These are phyloP conservation scores for Psephotus haematonotus DNA, from an alignment of 2,113 vertebrate species.

Conservation along the genomic window DNA sequence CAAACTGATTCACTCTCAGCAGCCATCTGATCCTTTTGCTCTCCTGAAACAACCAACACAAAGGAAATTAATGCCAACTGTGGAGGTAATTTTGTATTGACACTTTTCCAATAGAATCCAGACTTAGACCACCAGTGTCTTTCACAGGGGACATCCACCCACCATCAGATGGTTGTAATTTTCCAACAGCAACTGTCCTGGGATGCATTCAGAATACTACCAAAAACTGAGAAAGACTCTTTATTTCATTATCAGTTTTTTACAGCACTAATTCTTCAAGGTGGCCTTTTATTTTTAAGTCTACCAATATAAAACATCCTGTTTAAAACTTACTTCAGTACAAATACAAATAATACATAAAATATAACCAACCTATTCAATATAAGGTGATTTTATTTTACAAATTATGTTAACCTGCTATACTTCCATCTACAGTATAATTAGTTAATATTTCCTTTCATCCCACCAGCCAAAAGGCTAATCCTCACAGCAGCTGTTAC, in stretches of 20 bases:
- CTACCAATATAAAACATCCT: not conserved
- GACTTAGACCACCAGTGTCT: not conserved
- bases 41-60: not conserved
- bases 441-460: slow-evolving; percentile 51
- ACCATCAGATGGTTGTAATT: not conserved
- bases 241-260: not conserved
- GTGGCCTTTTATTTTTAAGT: not conserved
- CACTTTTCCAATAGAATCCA: slow-evolving; percentile 27
- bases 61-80: slow-evolving; percentile 35
- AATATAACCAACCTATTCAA: not conserved
- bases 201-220: not conserved
- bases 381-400: not conserved
- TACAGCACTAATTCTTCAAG: not conserved
- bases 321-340: not conserved
- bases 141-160: not conserved
- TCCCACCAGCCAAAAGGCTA: slow-evolving; percentile 59
- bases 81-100: slow-evolving; percentile 10
- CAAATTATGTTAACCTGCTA: slow-evolving; percentile 1
- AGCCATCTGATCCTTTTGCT: not conserved
- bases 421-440: slow-evolving; percentile 2
- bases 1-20: not conserved
- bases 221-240: not conserved
- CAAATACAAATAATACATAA: not conserved
- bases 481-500: slow-evolving; percentile 71
- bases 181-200: not conserved